Evolutionary conservation across 2,888 invertebrate species (phyloP).

Genomic region (Anorthoa munda): DNA sequence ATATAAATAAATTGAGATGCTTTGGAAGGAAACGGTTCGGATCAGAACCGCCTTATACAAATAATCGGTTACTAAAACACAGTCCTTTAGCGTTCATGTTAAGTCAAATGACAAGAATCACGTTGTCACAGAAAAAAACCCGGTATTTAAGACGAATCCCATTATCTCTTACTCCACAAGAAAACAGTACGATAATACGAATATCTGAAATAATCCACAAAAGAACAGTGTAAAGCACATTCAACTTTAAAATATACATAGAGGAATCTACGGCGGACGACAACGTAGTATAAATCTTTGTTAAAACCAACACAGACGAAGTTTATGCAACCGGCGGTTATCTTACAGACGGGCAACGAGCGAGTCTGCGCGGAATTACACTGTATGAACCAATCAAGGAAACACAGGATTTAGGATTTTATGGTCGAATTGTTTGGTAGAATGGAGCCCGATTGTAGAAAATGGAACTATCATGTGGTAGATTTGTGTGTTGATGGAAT

Average conservation of each 20-base stretch:
- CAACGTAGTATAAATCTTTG: conserved; percentile 78
- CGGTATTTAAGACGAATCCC: neutral
- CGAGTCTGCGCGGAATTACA: conserved; percentile 63
- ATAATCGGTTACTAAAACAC: neutral
- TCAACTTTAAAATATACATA: conserved; percentile 65
- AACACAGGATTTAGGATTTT: conserved; percentile 65
- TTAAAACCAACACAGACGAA: conserved; percentile 74
- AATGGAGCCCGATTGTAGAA: conserved; percentile 51
- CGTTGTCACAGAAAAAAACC: neutral
- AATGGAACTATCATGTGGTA: conserved; percentile 48
- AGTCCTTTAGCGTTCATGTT: no score
- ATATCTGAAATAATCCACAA: conserved; percentile 44
- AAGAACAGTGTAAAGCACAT: conserved; percentile 40
- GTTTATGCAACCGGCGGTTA: conserved; percentile 75
- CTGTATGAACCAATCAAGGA: conserved; percentile 67
- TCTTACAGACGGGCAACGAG: conserved; percentile 60
- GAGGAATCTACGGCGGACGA: conserved; percentile 66
- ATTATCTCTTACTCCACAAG: conserved; percentile 12
- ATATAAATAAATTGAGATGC: neutral
- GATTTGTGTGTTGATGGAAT: conserved; percentile 39
- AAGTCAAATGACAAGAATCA: neutral
- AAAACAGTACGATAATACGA: conserved; percentile 12
- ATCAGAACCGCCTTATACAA: neutral
- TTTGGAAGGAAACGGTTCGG: no score
- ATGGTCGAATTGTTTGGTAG: conserved; percentile 54